Conservation (phyloP, 35 echinoderm and acorn worm species). For the Stichopus chloronotus region DNA sequence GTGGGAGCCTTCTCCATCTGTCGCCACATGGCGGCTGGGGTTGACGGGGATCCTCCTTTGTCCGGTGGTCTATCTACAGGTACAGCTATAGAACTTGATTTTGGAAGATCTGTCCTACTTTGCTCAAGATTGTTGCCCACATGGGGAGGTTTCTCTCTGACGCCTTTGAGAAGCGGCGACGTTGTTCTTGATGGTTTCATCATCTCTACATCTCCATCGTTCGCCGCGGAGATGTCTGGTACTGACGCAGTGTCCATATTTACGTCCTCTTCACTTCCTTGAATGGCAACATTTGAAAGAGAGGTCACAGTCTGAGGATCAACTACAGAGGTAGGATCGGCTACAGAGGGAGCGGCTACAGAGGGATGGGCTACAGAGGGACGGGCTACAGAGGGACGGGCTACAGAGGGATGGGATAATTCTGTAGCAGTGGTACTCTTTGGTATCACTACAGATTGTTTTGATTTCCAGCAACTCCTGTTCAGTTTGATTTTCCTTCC, state of each 20-base stretch:
- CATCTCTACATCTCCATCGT: background rate
- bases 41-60: background rate
- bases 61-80: background rate
- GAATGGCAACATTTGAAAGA: background rate
- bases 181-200: background rate
- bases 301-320: background rate
- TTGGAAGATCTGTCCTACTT: background rate
- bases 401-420: too few relatives aligned
- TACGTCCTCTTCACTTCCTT: background rate
- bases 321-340: too few relatives aligned
- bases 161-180: too few relatives aligned
- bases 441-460: background rate
- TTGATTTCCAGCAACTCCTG: background rate
- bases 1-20: background rate
- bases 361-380: too few relatives aligned
- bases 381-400: too few relatives aligned
- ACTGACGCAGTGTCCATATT: constrained; percentile 16
- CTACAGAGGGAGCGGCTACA: too few relatives aligned
- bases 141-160: background rate
- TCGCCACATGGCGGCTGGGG: background rate
- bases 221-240: background rate
- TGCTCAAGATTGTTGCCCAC: background rate
- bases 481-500: background rate
- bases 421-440: too few relatives aligned
- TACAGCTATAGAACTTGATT: background rate